Conservation (phyloP, 2,888 invertebrate species). For the Metallyticus violacea region DNA sequence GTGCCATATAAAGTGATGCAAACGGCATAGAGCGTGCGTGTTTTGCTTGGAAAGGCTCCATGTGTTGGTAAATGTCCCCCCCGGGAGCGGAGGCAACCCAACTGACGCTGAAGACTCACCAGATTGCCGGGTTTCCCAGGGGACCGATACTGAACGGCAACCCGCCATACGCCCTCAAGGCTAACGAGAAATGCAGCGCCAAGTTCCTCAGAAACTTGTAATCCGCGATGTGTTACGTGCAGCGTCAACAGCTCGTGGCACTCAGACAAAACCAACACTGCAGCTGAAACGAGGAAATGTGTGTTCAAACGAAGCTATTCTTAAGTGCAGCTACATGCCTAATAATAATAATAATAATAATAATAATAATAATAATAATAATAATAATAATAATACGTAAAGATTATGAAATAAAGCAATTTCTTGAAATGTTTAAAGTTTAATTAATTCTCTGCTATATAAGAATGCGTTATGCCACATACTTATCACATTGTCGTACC, state of each 20-base stretch:
- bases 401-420: no score
- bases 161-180: slow-evolving; percentile 30
- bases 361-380: no score
- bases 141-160: slow-evolving; percentile 38
- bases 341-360: no score
- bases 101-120: slow-evolving; percentile 24
- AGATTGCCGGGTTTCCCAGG: slow-evolving; percentile 25
- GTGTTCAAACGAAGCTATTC: no score
- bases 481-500: no score
- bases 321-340: no score
- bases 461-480: no score
- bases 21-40: background rate
- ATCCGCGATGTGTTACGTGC: background rate
- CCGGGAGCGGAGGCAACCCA: slow-evolving; percentile 18
- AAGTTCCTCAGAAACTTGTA: background rate
- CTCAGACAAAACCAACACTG: background rate
- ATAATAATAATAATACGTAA: no score
- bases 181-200: background rate
- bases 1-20: background rate
- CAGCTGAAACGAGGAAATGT: background rate
- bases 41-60: background rate
- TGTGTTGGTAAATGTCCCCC: slow-evolving; percentile 25
- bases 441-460: no score
- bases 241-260: background rate
- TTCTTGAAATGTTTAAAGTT: no score